These are phyloP conservation scores for Vireo altiloquus DNA, from an alignment of 2,113 vertebrate species.

Conservation along the genomic window DNA sequence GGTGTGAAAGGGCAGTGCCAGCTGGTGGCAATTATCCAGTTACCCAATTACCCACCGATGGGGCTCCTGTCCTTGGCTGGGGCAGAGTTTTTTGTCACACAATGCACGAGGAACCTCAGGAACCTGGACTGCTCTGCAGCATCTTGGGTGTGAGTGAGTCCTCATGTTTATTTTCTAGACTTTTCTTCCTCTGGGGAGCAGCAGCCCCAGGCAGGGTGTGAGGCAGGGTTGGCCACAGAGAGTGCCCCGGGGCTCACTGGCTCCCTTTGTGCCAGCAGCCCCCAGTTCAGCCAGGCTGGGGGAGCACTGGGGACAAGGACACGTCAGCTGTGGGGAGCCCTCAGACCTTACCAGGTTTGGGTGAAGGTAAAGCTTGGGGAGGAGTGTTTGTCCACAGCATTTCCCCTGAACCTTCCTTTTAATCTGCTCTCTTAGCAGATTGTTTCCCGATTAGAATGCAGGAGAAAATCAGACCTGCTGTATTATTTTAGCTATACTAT, in stretches of 20 bases:
- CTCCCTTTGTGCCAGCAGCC: accelerated
- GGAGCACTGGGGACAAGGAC: too few relatives aligned
- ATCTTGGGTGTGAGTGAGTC: accelerated
- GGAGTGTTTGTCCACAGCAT: not conserved
- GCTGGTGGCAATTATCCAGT: not conserved
- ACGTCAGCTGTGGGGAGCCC: not conserved
- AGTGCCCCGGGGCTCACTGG: accelerated
- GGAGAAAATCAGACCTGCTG: not conserved
- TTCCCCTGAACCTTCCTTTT: not conserved
- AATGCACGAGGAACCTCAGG: accelerated
- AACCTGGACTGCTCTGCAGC: not conserved
- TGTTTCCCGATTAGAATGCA: not conserved
- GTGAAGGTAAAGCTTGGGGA: not conserved
- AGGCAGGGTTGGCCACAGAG: accelerated
- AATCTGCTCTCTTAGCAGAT: not conserved
- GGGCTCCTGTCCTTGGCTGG: too few relatives aligned
- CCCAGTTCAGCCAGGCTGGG: not conserved
- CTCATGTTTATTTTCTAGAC: not conserved
- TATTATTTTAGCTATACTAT: not conserved
- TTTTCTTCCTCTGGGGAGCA: not conserved
- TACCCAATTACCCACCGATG: not conserved
- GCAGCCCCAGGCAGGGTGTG: accelerated
- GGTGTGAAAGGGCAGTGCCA: not conserved
- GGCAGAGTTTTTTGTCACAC: accelerated
- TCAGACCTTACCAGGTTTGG: not conserved